Evolutionary conservation across 2,888 invertebrate genomes (phyloP).

Genomic region (Phrixothrix hirtus): DNA sequence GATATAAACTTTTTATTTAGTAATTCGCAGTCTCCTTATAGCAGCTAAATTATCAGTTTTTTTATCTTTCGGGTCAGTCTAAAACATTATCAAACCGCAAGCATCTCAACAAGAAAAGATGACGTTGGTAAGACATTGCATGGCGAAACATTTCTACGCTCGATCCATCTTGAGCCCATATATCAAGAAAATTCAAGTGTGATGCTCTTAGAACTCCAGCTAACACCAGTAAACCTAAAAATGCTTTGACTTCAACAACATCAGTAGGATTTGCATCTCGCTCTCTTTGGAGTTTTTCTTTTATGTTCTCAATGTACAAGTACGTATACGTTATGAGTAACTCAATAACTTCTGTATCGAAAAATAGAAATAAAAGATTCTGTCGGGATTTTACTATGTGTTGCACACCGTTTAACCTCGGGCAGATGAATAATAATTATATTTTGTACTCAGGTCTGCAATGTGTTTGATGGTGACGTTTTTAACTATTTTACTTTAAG

Average conservation of each 20-base stretch:
- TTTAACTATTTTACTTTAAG: too few relatives aligned
- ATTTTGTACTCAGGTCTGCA: background rate
- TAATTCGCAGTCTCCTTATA: too few relatives aligned
- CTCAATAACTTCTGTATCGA: background rate
- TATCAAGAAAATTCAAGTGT: background rate
- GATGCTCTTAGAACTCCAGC: too few relatives aligned
- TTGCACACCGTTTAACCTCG: too few relatives aligned
- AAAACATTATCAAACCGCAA: too few relatives aligned
- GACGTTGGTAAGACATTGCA: background rate
- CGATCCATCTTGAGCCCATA: background rate
- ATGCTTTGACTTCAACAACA: background rate
- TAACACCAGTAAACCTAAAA: background rate
- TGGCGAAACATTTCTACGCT: background rate
- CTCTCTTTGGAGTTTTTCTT: background rate
- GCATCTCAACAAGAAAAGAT: background rate
- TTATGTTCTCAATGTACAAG: background rate
- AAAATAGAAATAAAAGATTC: too few relatives aligned
- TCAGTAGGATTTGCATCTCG: background rate
- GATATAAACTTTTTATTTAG: too few relatives aligned
- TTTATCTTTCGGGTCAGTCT: too few relatives aligned
- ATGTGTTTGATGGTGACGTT: too few relatives aligned
- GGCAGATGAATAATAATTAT: too few relatives aligned
- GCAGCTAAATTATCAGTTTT: too few relatives aligned
- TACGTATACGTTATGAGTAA: background rate
- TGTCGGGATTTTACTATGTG: too few relatives aligned